Evolutionary conservation across 1,140 invertebrate species (phyloP), one percentile per base, ranked within the genome.

Genomic region (Dryas iulia): DNA sequence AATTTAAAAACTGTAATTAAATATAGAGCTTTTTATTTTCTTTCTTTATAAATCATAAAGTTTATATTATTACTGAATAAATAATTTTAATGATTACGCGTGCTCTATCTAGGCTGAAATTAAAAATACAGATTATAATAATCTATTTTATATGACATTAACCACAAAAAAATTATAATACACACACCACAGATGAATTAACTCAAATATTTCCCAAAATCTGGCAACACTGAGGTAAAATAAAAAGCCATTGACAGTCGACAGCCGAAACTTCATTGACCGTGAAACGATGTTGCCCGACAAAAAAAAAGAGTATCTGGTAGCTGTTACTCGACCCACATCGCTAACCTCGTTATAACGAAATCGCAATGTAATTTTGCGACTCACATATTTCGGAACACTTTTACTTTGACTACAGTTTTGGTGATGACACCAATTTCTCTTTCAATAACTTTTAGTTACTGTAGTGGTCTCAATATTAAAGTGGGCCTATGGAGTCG

Each of bases 291-390:
- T 82, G 71, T 69, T 64, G 76, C 66, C 53, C 54, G 79, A 83
- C 77, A 85, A 83, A 87, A 83, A 78, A 74, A 83, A 79, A 74
- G 82, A 77, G 79, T 83, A 86, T 79, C 82, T 79, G 80, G 88
- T 87, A 88, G 86, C 89, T 87, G 89, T 90, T 88, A 86, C 81
- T 84, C 84, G 89, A 85, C 87, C 89, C 79, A 91, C 87, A 89
- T 91, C 74, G 69, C 58, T 82, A 83, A 81, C 89, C 89, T 82
- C 83, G 86, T 87, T 89, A 76, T 77, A 76, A 86, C 86, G 86
- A 91, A 91, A 91, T 90, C 86, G 89, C 89, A 87, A 89, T 90
- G 89, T 86, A 88, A 89, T 90, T 91, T 91, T 79, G 89, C 89
- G 85, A 90, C 78, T 86, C 84, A 86, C 81, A 89, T 81, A 86